These are phyloP conservation scores for Tragelaphus scriptus DNA, from an alignment of 2,113 vertebrate genomes.

Conservation along the genomic window DNA sequence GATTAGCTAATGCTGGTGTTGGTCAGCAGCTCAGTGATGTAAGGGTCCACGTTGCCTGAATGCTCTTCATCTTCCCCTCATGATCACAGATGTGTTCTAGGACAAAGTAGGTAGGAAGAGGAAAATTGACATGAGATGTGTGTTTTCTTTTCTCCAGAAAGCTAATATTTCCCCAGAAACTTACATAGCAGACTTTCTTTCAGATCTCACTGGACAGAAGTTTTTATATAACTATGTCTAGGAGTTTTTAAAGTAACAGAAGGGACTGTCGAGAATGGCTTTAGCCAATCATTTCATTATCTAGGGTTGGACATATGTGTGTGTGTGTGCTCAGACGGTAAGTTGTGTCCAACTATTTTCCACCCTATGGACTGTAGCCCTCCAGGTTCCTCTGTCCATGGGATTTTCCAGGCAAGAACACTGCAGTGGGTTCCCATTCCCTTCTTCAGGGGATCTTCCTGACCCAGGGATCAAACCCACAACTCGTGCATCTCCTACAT, in stretches of 20 bases:
- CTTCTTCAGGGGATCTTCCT: background rate
- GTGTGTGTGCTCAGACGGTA: background rate
- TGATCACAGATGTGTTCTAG: background rate
- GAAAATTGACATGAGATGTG: fast-evolving
- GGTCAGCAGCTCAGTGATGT: background rate
- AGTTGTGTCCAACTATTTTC: background rate
- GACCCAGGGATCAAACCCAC: background rate
- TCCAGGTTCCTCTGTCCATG: background rate
- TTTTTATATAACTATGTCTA: background rate
- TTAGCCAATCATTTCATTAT: background rate
- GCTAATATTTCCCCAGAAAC: background rate
- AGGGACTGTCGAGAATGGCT: background rate
- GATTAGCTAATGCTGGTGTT: background rate
- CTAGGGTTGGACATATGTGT: background rate
- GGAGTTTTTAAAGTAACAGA: background rate
- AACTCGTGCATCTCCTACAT: background rate
- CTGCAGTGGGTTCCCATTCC: background rate
- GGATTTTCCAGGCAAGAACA: background rate
- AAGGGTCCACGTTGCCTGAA: background rate
- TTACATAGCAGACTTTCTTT: background rate
- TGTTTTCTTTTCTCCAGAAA: background rate
- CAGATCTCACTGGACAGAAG: background rate
- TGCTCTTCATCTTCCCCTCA: background rate
- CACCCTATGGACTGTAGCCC: background rate
- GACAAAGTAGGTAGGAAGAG: background rate